These are phyloP conservation scores for Venustaconcha ellipsiformis DNA, from an alignment of 1,140 invertebrate genomes.

Conservation along the genomic window DNA sequence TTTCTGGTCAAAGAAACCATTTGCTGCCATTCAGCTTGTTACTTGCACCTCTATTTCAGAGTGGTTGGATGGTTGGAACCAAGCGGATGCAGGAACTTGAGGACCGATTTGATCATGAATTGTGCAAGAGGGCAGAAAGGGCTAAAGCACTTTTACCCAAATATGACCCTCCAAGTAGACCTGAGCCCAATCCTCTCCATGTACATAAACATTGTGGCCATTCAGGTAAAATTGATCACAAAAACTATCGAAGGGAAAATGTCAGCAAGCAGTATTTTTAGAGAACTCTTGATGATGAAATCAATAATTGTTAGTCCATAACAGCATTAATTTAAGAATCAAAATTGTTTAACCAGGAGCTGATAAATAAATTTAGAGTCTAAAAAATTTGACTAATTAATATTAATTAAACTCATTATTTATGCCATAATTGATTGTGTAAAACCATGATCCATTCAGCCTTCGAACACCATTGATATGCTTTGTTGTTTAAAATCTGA, in stretches of 20 bases:
- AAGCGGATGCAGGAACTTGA: conserved; percentile 78
- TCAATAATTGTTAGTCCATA: too few species aligned
- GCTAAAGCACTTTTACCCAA: conserved; percentile 70
- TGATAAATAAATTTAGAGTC: too few species aligned
- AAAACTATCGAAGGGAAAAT: background rate
- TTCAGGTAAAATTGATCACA: background rate
- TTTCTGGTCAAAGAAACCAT: background rate
- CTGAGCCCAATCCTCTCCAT: background rate
- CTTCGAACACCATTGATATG: too few species aligned
- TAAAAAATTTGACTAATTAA: too few species aligned
- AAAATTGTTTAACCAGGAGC: too few species aligned
- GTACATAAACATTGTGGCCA: background rate
- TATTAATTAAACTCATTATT: too few species aligned
- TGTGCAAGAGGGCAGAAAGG: conserved; percentile 78
- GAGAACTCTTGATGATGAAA: too few species aligned
- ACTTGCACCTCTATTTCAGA: conserved; percentile 34
- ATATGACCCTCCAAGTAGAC: background rate
- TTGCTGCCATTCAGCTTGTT: background rate
- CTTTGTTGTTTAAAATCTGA: too few species aligned
- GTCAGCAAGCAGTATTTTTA: too few species aligned
- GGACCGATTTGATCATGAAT: conserved; percentile 78
- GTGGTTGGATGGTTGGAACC: conserved; percentile 76
- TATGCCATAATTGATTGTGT: too few species aligned
- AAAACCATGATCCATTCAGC: too few species aligned
- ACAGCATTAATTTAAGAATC: too few species aligned